Evolutionary conservation across 2,113 vertebrate genomes (phyloP).

Genomic region (Ceratotherium simum): DNA sequence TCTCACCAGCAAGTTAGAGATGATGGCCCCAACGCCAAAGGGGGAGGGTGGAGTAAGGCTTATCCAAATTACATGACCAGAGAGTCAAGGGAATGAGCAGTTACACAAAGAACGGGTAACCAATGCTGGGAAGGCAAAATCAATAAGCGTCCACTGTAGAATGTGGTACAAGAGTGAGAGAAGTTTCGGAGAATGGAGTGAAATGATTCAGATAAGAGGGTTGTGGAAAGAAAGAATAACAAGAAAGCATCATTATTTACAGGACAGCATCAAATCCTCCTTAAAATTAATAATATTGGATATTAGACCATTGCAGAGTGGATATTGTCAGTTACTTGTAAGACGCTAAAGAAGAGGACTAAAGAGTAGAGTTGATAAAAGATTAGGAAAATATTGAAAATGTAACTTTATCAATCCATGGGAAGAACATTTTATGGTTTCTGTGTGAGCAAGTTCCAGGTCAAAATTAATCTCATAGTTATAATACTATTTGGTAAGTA

Average conservation of each 20-base stretch:
- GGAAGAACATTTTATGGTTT: neutral
- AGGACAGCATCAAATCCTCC: neutral
- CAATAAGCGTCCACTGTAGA: neutral
- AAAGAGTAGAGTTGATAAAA: neutral
- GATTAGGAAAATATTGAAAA: neutral
- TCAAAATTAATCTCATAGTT: neutral
- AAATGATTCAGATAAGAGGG: neutral
- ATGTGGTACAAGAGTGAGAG: accelerated
- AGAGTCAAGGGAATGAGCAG: neutral
- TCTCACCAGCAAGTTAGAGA: neutral
- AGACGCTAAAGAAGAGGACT: neutral
- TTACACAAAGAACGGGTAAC: neutral
- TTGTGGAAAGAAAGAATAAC: neutral
- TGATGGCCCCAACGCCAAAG: neutral
- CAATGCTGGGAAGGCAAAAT: neutral
- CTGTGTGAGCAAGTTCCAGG: neutral
- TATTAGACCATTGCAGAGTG: neutral
- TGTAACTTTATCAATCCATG: neutral
- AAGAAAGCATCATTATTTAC: neutral
- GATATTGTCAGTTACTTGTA: neutral
- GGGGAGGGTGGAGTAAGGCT: neutral
- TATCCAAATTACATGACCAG: neutral
- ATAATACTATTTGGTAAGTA: neutral
- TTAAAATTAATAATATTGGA: neutral
- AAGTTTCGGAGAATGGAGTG: neutral